These are phyloP conservation scores for Pampusana beccarii DNA, from an alignment of 2,113 vertebrate species.

Conservation along the genomic window DNA sequence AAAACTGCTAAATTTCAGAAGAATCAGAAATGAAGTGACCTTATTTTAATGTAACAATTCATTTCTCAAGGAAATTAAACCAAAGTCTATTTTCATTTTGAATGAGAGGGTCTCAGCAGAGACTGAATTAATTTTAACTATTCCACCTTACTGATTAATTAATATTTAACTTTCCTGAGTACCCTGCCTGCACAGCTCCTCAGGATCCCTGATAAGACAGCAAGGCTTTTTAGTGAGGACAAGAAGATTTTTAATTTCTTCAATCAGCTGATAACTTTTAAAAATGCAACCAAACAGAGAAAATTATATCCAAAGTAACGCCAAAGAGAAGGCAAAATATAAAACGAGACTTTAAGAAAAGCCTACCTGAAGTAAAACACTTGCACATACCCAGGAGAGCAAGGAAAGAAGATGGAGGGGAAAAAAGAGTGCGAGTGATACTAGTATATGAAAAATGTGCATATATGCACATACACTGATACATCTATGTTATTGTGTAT, in stretches of 20 bases:
- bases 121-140: background rate
- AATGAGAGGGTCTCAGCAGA: background rate
- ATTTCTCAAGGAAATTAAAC: conserved; percentile 10
- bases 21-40: background rate
- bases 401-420: background rate
- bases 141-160: conserved; percentile 26
- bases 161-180: background rate
- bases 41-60: background rate
- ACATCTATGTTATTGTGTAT: background rate
- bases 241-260: background rate
- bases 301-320: background rate
- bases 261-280: background rate
- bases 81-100: background rate
- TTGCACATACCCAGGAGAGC: background rate
- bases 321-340: background rate
- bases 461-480: background rate
- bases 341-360: background rate
- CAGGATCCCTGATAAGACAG: background rate
- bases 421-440: background rate
- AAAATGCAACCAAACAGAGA: background rate
- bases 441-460: background rate
- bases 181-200: background rate
- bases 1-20: background rate
- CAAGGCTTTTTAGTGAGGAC: background rate
- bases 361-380: background rate